Percentiles rank a stretch among this genome's conserved stretches.
phyloP scores from a whole-genome alignment of 2,113 vertebrate genomes.

The Onychorhynchus coronatus region DNA sequence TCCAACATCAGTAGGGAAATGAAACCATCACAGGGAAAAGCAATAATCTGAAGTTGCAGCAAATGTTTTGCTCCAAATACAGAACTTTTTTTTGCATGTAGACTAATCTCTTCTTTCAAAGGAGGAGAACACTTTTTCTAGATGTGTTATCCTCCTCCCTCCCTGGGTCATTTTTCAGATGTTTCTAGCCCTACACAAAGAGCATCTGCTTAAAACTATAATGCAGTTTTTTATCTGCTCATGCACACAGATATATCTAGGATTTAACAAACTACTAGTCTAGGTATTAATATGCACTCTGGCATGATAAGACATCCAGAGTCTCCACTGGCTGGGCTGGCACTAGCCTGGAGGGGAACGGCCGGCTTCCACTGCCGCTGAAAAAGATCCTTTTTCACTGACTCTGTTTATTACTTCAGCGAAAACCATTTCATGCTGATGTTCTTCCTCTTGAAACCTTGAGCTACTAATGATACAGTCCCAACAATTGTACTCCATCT shows the following conservation, averaged over 20 bases:
- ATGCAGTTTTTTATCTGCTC: background rate
- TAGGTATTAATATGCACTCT: background rate
- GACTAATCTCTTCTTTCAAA: background rate
- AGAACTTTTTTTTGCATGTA: background rate
- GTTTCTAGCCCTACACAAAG: background rate
- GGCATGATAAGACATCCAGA: background rate
- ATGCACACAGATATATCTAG: background rate
- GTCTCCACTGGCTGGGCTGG: background rate
- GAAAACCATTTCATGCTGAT: background rate
- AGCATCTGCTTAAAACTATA: background rate
- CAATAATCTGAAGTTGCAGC: conserved; percentile 27
- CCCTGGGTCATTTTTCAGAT: background rate
- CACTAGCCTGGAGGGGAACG: background rate
- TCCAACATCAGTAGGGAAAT: background rate
- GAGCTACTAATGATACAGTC: background rate
- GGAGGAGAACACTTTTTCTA: background rate
- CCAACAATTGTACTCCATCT: background rate
- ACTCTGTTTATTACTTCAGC: background rate
- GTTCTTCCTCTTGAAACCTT: background rate
- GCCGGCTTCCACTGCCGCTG: background rate
- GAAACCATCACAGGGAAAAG: conserved; percentile 12
- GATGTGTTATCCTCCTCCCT: background rate
- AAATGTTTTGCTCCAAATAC: background rate
- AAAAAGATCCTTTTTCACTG: conserved; percentile 25
- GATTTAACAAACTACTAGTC: background rate